Evolutionary conservation across 2,113 vertebrate species (phyloP), one percentile per base, ranked within the genome.

Genomic region (Megaptera novaeangliae): DNA sequence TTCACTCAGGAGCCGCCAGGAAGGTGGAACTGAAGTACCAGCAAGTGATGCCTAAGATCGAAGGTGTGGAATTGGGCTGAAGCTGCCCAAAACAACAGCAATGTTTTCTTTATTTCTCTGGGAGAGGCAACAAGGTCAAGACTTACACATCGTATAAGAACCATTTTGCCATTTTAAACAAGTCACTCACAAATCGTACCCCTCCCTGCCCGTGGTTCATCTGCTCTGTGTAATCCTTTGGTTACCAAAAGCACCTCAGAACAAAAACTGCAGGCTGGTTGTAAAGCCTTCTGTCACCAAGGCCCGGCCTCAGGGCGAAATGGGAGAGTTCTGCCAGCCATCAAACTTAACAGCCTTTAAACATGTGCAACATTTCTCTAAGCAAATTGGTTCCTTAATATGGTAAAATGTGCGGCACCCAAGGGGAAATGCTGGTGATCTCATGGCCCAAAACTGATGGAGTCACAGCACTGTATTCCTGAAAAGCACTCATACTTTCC

Each of bases 401-500:
- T 97, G 98, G 97, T 97, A 98, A 97, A 97, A 92, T 59, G 96
- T 96, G 97, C 87, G 12, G 97, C 98, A 94, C 95, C 96, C 90
- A 90, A 95, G 88, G 98, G 97, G 98, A 97, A 97, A 98, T 94
- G 88, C 88, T 41, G 91, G 96, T 98, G 98, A 99, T 93, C 98
- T 99, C 98, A 98, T 96, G 97, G 98, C 93, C 97, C 96, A 86
- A 97, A 97, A 97, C 95, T 97, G 93, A 98, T 96, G 97, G 84
- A 98, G 96, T 98, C 98, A 98, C 93, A 98, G 92, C 82, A 85
- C 83, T 89, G n/a, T 78, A 91, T 97, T 98, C 96, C 97, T 97
- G 95, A 97, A 98, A 98, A 97, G 27, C 46, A 95, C 97, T 98
- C 98, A 98, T 74, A 97, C 88, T 98, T 99, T 98, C 98, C 98